Conservation (phyloP, 2,888 invertebrate genomes). For the Caenorhabditis macrosperma region DNA sequence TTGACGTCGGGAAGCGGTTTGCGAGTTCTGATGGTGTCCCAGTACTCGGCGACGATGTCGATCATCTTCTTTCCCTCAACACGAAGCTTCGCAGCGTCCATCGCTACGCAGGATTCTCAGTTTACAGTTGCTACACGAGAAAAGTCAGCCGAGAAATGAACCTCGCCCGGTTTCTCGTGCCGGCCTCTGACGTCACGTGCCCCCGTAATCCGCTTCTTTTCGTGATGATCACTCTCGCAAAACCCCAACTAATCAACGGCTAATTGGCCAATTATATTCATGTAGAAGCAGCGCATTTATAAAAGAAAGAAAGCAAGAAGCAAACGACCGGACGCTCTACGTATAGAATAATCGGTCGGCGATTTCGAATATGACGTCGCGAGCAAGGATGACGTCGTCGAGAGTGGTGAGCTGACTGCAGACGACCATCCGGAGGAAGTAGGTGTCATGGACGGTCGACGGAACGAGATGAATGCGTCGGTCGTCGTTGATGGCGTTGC, state of each 20-base stretch:
- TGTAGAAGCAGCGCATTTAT: too few species aligned
- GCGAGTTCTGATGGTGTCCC: slow-evolving; percentile 85
- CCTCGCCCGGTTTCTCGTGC: too few species aligned
- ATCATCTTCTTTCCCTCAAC: slow-evolving; percentile 93
- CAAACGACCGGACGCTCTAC: too few species aligned
- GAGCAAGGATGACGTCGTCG: slow-evolving; percentile 81
- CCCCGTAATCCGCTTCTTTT: background rate
- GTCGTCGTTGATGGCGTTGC: slow-evolving; percentile 81
- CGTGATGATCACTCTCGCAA: too few species aligned
- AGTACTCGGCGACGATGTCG: slow-evolving; percentile 93
- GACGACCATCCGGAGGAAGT: slow-evolving; percentile 82
- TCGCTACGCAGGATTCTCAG: slow-evolving; percentile 80
- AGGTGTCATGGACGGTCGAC: slow-evolving; percentile 80
- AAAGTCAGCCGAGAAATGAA: background rate
- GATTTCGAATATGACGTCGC: slow-evolving; percentile 77
- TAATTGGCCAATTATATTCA: too few species aligned
- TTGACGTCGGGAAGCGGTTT: slow-evolving; percentile 92
- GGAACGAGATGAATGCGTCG: slow-evolving; percentile 82
- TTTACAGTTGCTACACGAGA: background rate
- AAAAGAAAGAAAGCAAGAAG: background rate
- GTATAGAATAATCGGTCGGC: slow-evolving; percentile 30
- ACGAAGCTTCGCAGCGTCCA: slow-evolving; percentile 92
- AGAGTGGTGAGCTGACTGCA: slow-evolving; percentile 81
- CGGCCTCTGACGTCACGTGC: too few species aligned
- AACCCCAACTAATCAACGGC: too few species aligned